Evolutionary conservation across 2,888 invertebrate species (phyloP).

Genomic region (Cheilosia vulpina): DNA sequence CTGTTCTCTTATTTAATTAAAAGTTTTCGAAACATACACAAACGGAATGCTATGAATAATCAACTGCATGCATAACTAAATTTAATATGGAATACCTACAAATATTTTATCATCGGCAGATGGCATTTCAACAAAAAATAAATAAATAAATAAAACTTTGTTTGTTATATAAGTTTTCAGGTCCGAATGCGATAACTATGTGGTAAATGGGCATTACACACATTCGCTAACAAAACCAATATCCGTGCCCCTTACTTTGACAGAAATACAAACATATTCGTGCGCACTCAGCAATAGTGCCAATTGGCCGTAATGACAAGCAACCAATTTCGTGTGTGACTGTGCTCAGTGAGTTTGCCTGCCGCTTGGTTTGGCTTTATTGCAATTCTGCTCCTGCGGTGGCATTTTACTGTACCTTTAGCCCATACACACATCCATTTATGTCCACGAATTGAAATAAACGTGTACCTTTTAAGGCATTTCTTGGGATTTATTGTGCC

Average conservation of each 20-base stretch:
- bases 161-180: too few relatives aligned
- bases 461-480: constrained; percentile 61
- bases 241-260: background rate
- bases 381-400: constrained; percentile 61
- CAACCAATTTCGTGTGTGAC: constrained; percentile 42
- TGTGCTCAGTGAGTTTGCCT: constrained; percentile 32
- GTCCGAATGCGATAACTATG: too few relatives aligned
- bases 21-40: too few relatives aligned
- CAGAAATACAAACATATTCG: constrained; percentile 10
- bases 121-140: too few relatives aligned
- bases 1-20: too few relatives aligned
- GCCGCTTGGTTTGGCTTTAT: constrained; percentile 60
- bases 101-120: too few relatives aligned
- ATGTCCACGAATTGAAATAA: constrained; percentile 62
- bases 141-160: too few relatives aligned
- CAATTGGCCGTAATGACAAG: constrained; percentile 64
- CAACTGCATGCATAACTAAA: background rate
- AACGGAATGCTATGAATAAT: too few relatives aligned
- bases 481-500: constrained; percentile 58
- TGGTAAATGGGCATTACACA: too few relatives aligned
- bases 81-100: too few relatives aligned
- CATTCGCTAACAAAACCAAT: background rate
- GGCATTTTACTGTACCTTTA: constrained; percentile 59
- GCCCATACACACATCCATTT: constrained; percentile 46
- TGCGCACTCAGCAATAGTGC: constrained; percentile 46